Percentiles rank a stretch among this genome's conserved stretches.
These are phyloP conservation scores for Pinctada fucata DNA, from an alignment of 2,888 invertebrate species.

Conservation along the genomic window DNA sequence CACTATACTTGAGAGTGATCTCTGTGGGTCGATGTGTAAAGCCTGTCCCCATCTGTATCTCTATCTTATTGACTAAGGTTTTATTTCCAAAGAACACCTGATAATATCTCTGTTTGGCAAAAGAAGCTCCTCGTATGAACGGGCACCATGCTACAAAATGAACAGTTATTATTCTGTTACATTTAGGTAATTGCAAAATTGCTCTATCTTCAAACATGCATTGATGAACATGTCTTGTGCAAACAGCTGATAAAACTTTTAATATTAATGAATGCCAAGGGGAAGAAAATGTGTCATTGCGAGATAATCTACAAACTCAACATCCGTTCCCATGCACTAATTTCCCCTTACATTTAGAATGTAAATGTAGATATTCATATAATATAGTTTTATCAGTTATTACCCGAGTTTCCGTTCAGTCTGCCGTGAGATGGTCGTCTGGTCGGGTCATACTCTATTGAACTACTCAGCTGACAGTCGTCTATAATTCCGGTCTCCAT, in stretches of 20 bases:
- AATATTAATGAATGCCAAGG: background rate
- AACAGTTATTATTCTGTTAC: background rate
- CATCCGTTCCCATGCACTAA: too few relatives aligned
- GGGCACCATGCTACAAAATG: slow-evolving; percentile 61
- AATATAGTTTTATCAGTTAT: too few relatives aligned
- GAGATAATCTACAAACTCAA: too few relatives aligned
- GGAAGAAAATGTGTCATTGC: background rate
- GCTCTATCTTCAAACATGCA: background rate
- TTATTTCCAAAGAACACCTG: slow-evolving; percentile 66
- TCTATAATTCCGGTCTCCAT: slow-evolving; percentile 49
- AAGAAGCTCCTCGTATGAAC: slow-evolving; percentile 51
- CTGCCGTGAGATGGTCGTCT: slow-evolving; percentile 45
- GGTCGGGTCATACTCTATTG: slow-evolving; percentile 43
- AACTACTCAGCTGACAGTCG: slow-evolving; percentile 64
- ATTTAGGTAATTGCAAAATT: background rate
- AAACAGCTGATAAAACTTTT: background rate
- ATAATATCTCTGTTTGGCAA: slow-evolving; percentile 52
- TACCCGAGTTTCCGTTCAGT: slow-evolving; percentile 49
- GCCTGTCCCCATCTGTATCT: slow-evolving; percentile 47
- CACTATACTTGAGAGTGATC: slow-evolving; percentile 58
- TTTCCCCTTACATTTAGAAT: too few relatives aligned
- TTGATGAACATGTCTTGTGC: background rate
- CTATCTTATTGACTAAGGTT: slow-evolving; percentile 52
- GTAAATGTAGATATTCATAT: too few relatives aligned
- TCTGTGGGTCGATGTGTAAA: slow-evolving; percentile 42